phyloP scores from a whole-genome alignment of 2,113 vertebrate genomes.

The Ahaetulla prasina region DNA sequence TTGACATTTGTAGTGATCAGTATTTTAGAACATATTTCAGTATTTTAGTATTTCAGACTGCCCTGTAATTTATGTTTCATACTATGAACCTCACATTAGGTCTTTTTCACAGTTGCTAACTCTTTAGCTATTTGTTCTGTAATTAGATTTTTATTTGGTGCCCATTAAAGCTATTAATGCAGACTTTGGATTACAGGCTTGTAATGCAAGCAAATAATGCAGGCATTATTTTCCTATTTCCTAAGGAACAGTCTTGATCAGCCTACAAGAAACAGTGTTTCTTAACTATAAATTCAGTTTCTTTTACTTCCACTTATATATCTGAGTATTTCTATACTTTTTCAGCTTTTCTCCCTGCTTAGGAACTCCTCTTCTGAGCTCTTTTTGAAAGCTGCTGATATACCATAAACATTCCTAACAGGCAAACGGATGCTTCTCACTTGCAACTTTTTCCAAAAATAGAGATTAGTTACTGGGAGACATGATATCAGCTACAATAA shows the following conservation, averaged over 20 bases:
- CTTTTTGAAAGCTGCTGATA: background rate
- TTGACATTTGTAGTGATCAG: background rate
- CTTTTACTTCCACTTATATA: background rate
- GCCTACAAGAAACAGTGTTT: background rate
- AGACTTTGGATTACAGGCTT: background rate
- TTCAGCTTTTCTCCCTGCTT: background rate
- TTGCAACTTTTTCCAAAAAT: background rate
- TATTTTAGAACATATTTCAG: background rate
- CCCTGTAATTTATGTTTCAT: background rate
- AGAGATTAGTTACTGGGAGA: background rate
- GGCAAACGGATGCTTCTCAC: background rate
- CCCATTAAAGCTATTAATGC: slow-evolving; percentile 41
- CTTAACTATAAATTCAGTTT: background rate
- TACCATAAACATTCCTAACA: background rate
- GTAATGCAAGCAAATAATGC: too few relatives aligned
- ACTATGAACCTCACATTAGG: slow-evolving; percentile 39
- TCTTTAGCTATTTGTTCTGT: slow-evolving; percentile 49
- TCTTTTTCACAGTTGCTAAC: slow-evolving; percentile 58
- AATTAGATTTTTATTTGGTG: slow-evolving; percentile 54
- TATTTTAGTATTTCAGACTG: slow-evolving; percentile 8
- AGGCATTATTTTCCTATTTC: slow-evolving; percentile 27
- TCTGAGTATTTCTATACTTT: background rate
- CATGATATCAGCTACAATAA: background rate
- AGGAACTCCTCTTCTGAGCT: background rate
- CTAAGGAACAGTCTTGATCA: background rate